Conservation (phyloP, 2,113 vertebrate genomes). For the Oryctolagus cuniculus region DNA sequence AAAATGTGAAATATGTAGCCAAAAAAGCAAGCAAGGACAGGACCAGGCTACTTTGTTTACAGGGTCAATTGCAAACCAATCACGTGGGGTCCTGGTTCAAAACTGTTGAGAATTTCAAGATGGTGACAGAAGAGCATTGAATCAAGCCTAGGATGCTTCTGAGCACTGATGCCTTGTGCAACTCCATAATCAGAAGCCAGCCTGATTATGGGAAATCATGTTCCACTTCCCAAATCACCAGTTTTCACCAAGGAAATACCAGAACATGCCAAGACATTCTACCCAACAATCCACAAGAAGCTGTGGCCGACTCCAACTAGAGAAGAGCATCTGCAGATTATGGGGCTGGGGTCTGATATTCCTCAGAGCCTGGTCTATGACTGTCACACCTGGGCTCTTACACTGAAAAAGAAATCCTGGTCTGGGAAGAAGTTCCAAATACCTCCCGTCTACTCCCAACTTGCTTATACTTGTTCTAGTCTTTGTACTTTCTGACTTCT, state of each 20-base stretch:
- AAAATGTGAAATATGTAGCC: not conserved
- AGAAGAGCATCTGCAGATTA: not conserved
- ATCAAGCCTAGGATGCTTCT: not conserved
- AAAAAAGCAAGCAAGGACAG: constrained; percentile 1
- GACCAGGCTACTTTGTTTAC: not conserved
- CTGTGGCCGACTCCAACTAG: not conserved
- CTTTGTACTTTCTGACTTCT: constrained; percentile 48
- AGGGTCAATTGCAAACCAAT: constrained; percentile 1
- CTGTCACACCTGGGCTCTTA: not conserved
- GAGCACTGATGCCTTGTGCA: not conserved
- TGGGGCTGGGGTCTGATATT: not conserved
- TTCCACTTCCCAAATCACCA: not conserved
- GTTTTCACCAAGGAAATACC: not conserved
- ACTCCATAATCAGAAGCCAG: not conserved
- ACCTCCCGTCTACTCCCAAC: constrained; percentile 17
- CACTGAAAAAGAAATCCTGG: not conserved
- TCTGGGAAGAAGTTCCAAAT: constrained; percentile 54
- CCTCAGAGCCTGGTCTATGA: not conserved
- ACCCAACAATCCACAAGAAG: not conserved
- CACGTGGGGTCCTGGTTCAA: not conserved
- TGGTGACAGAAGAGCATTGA: not conserved
- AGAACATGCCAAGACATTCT: not conserved
- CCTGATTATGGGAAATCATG: not conserved
- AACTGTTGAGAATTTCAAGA: not conserved
- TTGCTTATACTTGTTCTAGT: constrained; percentile 56